phyloP scores from a whole-genome alignment of 2,113 vertebrate species.

The Microtus montanus region DNA sequence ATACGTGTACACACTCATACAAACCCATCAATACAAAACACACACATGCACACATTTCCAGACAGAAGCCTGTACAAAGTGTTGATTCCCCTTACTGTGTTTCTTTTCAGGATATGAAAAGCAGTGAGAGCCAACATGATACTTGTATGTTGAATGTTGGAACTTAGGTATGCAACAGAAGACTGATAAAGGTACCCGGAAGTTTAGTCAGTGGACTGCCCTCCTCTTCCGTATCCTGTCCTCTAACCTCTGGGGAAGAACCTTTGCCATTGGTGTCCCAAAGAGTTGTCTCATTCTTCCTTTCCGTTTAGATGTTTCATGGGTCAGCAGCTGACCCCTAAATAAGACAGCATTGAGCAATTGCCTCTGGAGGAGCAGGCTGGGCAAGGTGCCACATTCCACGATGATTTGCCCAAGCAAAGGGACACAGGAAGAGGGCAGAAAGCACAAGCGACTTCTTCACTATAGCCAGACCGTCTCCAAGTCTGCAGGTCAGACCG shows the following conservation, averaged over 20 bases:
- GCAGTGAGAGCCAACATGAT: not conserved
- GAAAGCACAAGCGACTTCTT: not conserved
- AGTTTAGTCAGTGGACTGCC: not conserved
- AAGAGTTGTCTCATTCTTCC: not conserved
- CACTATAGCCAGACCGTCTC: not conserved
- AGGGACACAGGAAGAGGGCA: conserved; percentile 8
- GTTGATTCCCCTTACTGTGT: not conserved
- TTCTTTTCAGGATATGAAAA: not conserved
- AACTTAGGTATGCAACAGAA: not conserved
- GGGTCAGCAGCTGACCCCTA: conserved; percentile 32
- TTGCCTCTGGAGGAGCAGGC: not conserved
- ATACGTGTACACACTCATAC: not conserved
- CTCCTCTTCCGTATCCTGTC: not conserved
- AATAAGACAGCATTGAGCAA: conserved; percentile 47
- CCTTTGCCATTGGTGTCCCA: not conserved
- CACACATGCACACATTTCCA: not conserved
- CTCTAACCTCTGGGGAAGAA: not conserved
- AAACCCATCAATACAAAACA: not conserved
- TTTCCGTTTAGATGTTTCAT: not conserved
- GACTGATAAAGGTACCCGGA: rapidly evolving
- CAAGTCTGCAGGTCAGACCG: not conserved
- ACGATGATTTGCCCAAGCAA: not conserved
- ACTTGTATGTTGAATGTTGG: not conserved
- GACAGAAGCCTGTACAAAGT: not conserved
- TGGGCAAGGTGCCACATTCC: not conserved